Percentiles rank a stretch among this genome's conserved stretches.
phyloP scores from a whole-genome alignment of 2,113 vertebrate species.

The Oncorhynchus gorbuscha region DNA sequence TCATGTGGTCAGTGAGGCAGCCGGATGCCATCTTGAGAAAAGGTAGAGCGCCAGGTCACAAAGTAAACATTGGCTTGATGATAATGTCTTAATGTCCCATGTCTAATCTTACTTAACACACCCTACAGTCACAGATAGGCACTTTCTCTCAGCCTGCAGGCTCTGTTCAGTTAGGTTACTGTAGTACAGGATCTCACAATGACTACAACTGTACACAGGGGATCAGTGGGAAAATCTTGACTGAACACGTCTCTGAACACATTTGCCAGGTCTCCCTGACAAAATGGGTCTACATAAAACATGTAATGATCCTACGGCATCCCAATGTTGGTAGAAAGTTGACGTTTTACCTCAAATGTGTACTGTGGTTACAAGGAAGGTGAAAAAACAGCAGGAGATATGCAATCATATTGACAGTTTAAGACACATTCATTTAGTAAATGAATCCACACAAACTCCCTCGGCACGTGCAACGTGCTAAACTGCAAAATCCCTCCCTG shows the following conservation, averaged over 20 bases:
- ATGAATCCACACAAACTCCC: too few species aligned
- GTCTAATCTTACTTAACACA: conserved; percentile 53
- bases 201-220: not conserved
- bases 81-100: conserved; percentile 41
- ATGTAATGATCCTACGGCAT: too few species aligned
- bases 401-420: not conserved
- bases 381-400: not conserved
- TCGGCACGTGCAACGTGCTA: too few species aligned
- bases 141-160: conserved; percentile 50
- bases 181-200: not conserved
- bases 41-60: conserved; percentile 44
- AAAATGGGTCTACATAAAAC: not conserved
- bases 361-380: too few species aligned
- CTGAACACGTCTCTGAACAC: conserved; percentile 17
- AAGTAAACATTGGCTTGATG: conserved; percentile 57
- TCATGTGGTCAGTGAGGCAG: too few species aligned
- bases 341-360: not conserved
- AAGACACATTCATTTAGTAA: not conserved
- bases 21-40: conserved; percentile 43
- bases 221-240: conserved; percentile 38
- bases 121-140: conserved; percentile 62
- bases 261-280: not conserved
- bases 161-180: conserved; percentile 3
- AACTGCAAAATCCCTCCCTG: too few species aligned
- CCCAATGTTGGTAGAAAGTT: too few species aligned